Percentiles rank a stretch among this genome's conserved stretches.
Evolutionary conservation across 2,113 vertebrate species (phyloP).

Genomic region (Alligator mississippiensis): DNA sequence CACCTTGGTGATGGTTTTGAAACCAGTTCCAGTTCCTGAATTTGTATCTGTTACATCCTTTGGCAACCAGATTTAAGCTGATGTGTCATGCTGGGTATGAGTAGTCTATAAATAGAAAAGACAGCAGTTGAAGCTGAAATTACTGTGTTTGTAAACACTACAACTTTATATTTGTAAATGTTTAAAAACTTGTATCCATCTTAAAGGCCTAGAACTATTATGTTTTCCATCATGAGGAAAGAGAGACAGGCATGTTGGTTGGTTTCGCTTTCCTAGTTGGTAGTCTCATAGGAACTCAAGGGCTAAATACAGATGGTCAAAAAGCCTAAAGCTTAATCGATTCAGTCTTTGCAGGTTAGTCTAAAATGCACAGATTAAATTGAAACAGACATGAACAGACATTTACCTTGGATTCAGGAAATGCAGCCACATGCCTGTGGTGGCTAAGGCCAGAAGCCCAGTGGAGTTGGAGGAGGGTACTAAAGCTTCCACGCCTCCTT

Average conservation of each 20-base stretch:
- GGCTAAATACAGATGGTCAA: no score
- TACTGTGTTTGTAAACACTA: constrained; percentile 32
- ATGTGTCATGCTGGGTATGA: neutral
- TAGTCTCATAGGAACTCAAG: neutral
- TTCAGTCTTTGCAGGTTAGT: no score
- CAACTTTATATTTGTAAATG: neutral
- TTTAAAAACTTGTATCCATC: neutral
- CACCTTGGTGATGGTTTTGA: constrained; percentile 52
- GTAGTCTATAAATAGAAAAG: neutral
- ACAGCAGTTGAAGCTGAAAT: constrained; percentile 10
- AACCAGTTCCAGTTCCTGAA: constrained; percentile 10
- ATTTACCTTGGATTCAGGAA: no score
- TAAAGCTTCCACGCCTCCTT: no score
- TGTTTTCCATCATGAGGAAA: neutral
- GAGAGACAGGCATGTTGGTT: neutral
- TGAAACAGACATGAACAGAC: no score
- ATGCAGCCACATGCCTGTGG: no score
- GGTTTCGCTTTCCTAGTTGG: neutral
- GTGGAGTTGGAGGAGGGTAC: no score
- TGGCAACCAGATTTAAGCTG: constrained; percentile 16
- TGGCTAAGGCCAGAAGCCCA: no score
- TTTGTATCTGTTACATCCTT: constrained; percentile 19
- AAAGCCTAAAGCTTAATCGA: no score
- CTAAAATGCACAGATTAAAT: no score
- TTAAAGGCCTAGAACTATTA: neutral